Base-by-base conservation (phyloP, 2,113 vertebrate genomes). In the Amia ocellicauda region DNA sequence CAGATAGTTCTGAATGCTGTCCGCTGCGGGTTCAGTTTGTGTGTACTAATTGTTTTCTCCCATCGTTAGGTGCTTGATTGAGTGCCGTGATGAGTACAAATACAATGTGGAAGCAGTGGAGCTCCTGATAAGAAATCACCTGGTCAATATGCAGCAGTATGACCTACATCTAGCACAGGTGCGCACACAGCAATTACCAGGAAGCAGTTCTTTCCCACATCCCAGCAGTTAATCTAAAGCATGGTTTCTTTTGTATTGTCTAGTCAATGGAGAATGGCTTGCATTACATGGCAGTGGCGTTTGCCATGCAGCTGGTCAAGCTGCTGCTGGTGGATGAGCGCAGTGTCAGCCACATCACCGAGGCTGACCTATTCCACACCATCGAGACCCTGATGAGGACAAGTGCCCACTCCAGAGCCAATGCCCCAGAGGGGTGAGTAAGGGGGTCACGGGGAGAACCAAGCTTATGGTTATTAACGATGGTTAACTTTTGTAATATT, bases 311-410 rank as follows among this genome's bases (percentile, higher is more conserved):
- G 64, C 62, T 99, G 79, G 97, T 99, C 54, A 98, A 98, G 83
- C 91, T 99, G 63, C 84, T 98, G 68, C 73, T 99, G 80, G 97
- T 99, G 71, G 97, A 99, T 58, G 97, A 99, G 67, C 93, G 96
- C 55, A 98, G 92, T 1, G 94, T 94, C 1, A 93, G 93, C 71
- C 97, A 99, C 0, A 91, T 99, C 57, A 98, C 97, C 0, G 97
- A 99, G 76, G 97, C 97, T 0, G 97, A 99, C 84, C 89, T 99
- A 27, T 98, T 99, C 71, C 95, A 99, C 80, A 99, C 97, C 3
- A 99, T 99, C 36, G 97, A 99, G 84, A 98, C 96, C 0, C 86
- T 99, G 27, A 99, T 99, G 97, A 94, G 97, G 74, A 99, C 97
- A 72, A 98, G 96, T 58, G 96, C 97, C 43, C 97, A 99, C 81